Percentiles rank a stretch among this genome's conserved stretches.
Evolutionary conservation across 2,888 invertebrate genomes (phyloP).

Genomic region (Isotomurus palustris): DNA sequence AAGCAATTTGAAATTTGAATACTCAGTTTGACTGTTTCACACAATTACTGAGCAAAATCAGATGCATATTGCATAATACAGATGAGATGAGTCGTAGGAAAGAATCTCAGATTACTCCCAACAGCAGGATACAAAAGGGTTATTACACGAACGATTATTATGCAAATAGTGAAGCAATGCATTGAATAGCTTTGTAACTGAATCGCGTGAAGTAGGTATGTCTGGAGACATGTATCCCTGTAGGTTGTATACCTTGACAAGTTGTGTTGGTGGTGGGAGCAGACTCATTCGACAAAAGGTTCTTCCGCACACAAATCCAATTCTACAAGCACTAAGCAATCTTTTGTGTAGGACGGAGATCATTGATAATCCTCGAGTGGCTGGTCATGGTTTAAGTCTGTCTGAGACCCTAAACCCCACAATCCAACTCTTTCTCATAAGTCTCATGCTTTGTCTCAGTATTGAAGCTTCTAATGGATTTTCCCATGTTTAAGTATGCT

Average conservation of each 20-base stretch:
- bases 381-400: conserved; percentile 1
- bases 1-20: too few species aligned
- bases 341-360: conserved; percentile 5
- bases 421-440: too few species aligned
- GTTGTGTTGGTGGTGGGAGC: too few species aligned
- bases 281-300: too few species aligned
- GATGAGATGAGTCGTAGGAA: too few species aligned
- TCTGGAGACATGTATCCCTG: too few species aligned
- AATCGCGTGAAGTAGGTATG: conserved; percentile 39
- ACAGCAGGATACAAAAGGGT: neutral
- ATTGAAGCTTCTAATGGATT: conserved; percentile 3
- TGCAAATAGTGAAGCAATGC: conserved; percentile 37
- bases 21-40: too few species aligned
- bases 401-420: neutral
- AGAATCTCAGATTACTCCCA: neutral
- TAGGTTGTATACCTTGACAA: too few species aligned
- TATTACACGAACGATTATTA: conserved; percentile 20
- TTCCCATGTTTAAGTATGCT: conserved; percentile 26
- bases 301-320: too few species aligned
- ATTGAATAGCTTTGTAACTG: conserved; percentile 36
- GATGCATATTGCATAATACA: too few species aligned
- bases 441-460: neutral
- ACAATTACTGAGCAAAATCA: too few species aligned
- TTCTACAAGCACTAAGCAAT: too few species aligned
- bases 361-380: conserved; percentile 12